A percentile compares a stretch with the other conserved stretches of the same genome.
Conservation (phyloP, 1,140 invertebrate species). For the Xylocopa sonorina region DNA sequence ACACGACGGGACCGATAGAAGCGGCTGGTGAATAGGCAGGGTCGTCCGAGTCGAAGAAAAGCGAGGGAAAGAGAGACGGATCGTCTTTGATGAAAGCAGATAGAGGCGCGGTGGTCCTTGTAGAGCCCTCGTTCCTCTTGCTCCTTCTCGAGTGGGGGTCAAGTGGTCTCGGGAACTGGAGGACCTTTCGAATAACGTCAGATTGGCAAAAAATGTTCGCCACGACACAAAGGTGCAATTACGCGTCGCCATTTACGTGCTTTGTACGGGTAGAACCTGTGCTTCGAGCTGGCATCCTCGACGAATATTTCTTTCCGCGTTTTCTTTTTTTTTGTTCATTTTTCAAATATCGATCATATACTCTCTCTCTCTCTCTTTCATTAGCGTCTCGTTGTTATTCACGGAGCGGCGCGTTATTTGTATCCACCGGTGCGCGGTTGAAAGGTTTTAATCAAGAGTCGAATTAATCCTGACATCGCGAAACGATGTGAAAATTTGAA, state of each 20-base stretch:
- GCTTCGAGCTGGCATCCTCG: background rate
- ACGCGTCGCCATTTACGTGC: constrained; percentile 29
- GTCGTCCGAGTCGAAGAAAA: constrained; percentile 24
- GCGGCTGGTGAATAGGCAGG: background rate
- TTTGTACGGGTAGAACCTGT: constrained; percentile 2
- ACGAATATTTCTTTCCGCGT: background rate
- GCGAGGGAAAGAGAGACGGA: constrained; percentile 48
- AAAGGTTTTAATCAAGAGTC: constrained; percentile 38
- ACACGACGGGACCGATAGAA: constrained; percentile 61
- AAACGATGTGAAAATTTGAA: constrained; percentile 16
- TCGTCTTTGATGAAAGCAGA: constrained; percentile 66
- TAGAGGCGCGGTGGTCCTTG: constrained; percentile 55
- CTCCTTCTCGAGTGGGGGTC: constrained; percentile 44
- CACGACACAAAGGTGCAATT: constrained; percentile 57
- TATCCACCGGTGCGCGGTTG: constrained; percentile 8
- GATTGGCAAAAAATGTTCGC: constrained; percentile 58
- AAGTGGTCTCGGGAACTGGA: constrained; percentile 54
- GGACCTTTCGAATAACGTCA: constrained; percentile 66
- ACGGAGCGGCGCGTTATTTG: background rate
- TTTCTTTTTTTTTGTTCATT: background rate
- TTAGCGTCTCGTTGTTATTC: constrained; percentile 32
- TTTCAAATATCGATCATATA: background rate
- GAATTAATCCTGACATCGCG: constrained; percentile 39
- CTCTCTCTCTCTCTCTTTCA: too few relatives aligned
- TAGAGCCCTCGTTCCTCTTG: constrained; percentile 52